Evolutionary conservation across 2,888 invertebrate species (phyloP).

Genomic region (Hirtodrosophila cameraria): DNA sequence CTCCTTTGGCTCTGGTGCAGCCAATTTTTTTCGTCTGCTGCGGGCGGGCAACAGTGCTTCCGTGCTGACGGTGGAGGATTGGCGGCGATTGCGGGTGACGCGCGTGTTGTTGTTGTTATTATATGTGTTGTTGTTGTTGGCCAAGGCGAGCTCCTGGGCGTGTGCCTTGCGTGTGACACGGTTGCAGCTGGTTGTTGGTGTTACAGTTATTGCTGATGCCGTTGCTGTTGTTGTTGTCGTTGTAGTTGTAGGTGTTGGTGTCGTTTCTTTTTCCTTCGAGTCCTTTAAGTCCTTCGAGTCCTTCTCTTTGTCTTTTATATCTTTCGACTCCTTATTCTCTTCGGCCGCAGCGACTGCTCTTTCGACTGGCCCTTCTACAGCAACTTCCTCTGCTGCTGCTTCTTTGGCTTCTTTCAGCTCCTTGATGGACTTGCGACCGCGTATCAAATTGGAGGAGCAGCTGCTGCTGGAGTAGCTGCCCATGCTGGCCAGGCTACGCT

Average conservation of each 20-base stretch:
- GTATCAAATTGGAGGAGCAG: constrained; percentile 50
- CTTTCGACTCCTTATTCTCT: constrained; percentile 45
- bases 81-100: constrained; percentile 78
- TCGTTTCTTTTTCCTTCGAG: constrained; percentile 30
- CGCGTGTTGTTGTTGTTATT: constrained; percentile 72
- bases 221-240: constrained; percentile 26
- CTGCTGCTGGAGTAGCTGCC: not conserved
- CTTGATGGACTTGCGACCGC: constrained; percentile 80
- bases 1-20: constrained; percentile 38
- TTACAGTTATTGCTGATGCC: constrained; percentile 22
- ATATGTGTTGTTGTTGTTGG: constrained; percentile 59
- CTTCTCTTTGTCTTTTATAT: constrained; percentile 47
- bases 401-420: constrained; percentile 70
- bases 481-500: constrained; percentile 33
- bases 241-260: constrained; percentile 38
- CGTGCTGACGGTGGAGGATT: constrained; percentile 54
- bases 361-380: constrained; percentile 44
- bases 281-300: constrained; percentile 33
- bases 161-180: constrained; percentile 82
- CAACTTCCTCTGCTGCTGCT: constrained; percentile 42
- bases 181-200: constrained; percentile 58
- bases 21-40: constrained; percentile 60
- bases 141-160: constrained; percentile 74
- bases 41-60: constrained; percentile 58
- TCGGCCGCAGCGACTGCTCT: constrained; percentile 28